Percentiles rank a stretch among this genome's conserved stretches.
These are phyloP conservation scores for Ruditapes philippinarum DNA, from an alignment of 1,140 invertebrate species.

Conservation along the genomic window DNA sequence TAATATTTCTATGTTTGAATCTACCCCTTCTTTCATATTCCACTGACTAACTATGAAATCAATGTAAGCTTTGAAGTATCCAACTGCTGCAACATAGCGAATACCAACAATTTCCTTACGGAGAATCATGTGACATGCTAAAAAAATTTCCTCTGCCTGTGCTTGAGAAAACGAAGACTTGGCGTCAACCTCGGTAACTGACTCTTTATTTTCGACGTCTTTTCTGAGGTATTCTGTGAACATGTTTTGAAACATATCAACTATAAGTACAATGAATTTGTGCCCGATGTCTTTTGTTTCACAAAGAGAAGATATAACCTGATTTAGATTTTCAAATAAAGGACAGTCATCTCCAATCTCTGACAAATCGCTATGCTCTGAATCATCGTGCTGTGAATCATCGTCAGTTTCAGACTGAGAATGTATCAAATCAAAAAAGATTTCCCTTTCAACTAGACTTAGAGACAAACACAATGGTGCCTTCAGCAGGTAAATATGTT, in stretches of 20 bases:
- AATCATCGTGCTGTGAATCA: background rate
- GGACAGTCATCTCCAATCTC: background rate
- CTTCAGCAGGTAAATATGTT: background rate
- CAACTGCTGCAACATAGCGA: background rate
- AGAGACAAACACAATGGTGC: background rate
- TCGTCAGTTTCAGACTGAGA: background rate
- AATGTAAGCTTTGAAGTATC: background rate
- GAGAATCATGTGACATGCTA: background rate
- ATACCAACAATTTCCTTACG: background rate
- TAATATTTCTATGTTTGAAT: too few relatives aligned
- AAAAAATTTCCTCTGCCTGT: too few relatives aligned
- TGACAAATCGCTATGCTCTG: background rate
- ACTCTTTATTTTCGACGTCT: background rate
- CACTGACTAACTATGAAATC: too few relatives aligned
- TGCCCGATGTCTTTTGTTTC: background rate
- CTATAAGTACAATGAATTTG: background rate
- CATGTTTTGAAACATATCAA: background rate
- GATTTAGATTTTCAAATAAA: background rate
- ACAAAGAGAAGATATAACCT: background rate
- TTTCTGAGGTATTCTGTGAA: background rate
- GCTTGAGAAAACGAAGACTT: too few relatives aligned
- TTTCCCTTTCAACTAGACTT: background rate
- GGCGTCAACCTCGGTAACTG: too few relatives aligned
- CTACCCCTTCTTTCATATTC: too few relatives aligned
- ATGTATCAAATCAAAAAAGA: background rate